phyloP scores from a whole-genome alignment of 2,113 vertebrate genomes.

The Arizona elegans region DNA sequence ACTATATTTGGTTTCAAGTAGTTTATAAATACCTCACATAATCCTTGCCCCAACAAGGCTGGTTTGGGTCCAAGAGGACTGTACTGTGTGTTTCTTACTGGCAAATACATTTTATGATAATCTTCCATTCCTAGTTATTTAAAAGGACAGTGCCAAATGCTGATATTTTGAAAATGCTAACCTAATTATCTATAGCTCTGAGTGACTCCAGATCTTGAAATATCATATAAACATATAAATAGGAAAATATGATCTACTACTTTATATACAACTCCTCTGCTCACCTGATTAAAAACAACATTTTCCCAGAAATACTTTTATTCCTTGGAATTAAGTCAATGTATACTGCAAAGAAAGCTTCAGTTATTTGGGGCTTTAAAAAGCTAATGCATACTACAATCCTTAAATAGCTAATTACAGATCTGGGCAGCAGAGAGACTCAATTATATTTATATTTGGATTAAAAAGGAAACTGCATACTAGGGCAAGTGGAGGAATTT shows the following conservation, averaged over 20 bases:
- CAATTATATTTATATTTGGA: slow-evolving; percentile 32
- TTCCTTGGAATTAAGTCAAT: not conserved
- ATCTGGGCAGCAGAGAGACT: slow-evolving; percentile 21
- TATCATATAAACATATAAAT: not conserved
- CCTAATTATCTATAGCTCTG: not conserved
- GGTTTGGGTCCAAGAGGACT: too few relatives aligned
- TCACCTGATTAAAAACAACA: slow-evolving; percentile 30
- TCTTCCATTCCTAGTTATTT: not conserved
- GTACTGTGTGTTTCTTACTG: not conserved
- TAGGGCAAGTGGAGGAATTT: not conserved
- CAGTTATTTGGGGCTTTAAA: slow-evolving; percentile 13
- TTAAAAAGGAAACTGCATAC: not conserved
- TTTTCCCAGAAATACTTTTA: not conserved
- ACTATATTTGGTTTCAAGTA: not conserved
- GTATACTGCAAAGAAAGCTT: not conserved
- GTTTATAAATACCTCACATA: not conserved
- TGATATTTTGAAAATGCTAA: not conserved
- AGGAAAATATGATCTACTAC: not conserved
- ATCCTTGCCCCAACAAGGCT: not conserved
- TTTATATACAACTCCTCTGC: not conserved
- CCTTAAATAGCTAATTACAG: slow-evolving; percentile 53
- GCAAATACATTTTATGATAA: not conserved
- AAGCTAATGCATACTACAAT: slow-evolving; percentile 14
- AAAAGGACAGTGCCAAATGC: not conserved
- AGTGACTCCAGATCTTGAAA: not conserved